Conservation (phyloP, 2,888 invertebrate genomes). For the Drosophila nigritarsus region DNA sequence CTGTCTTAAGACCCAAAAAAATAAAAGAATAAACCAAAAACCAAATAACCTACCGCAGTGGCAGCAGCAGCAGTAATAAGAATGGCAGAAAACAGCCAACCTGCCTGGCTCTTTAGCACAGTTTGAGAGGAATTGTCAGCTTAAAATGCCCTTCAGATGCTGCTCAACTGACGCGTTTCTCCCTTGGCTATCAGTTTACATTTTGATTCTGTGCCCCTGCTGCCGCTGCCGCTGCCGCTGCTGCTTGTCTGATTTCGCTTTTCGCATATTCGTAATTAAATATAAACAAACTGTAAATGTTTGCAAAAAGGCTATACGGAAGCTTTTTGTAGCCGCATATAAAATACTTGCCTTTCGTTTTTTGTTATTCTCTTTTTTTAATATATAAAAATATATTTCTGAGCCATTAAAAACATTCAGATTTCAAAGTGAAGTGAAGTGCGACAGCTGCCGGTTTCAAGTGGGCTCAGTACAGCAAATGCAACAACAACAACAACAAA, state of each 20-base stretch:
- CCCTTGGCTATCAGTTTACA: constrained; percentile 71
- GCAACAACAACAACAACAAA: constrained; percentile 31
- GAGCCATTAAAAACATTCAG: constrained; percentile 60
- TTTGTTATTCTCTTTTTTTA: constrained; percentile 3
- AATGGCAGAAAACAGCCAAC: constrained; percentile 37
- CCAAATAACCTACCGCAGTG: constrained; percentile 76
- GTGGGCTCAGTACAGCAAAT: constrained; percentile 53
- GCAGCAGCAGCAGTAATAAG: constrained; percentile 30
- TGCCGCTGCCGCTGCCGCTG: constrained; percentile 8
- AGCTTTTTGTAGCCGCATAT: constrained; percentile 63
- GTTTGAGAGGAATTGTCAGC: constrained; percentile 66
- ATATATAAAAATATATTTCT: constrained; percentile 51
- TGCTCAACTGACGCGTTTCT: constrained; percentile 28
- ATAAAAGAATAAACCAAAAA: constrained; percentile 41
- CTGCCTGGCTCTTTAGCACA: constrained; percentile 54
- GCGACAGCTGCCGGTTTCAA: constrained; percentile 73
- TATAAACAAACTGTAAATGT: constrained; percentile 76
- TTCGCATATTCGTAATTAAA: constrained; percentile 57
- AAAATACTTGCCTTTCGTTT: constrained; percentile 40
- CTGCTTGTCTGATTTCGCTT: constrained; percentile 36
- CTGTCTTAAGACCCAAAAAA: constrained; percentile 36
- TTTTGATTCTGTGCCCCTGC: constrained; percentile 42
- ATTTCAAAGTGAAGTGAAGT: constrained; percentile 75
- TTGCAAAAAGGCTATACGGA: constrained; percentile 78
- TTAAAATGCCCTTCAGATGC: constrained; percentile 48